Evolutionary conservation across 1,140 invertebrate genomes (phyloP).

Genomic region (Eupeodes corollae): DNA sequence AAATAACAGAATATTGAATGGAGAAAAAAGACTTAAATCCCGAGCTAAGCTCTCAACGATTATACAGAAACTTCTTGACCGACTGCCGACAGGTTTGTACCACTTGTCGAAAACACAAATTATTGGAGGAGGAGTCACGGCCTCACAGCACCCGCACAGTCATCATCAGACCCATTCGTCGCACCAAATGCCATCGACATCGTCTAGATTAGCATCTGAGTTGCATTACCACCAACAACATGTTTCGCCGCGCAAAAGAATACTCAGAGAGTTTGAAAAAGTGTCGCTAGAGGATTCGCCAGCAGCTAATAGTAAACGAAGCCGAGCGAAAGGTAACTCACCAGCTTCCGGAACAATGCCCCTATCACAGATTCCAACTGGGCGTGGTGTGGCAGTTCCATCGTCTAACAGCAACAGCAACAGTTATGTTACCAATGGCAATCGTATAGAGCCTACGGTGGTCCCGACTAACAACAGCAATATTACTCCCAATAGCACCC

Average conservation of each 20-base stretch:
- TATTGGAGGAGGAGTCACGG: slow-evolving; percentile 15
- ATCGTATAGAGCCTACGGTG: slow-evolving; percentile 3
- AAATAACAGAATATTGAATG: slow-evolving; percentile 1
- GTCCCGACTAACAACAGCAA: slow-evolving; percentile 5
- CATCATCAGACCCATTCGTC: neutral
- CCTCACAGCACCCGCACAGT: neutral
- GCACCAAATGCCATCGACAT: slow-evolving; percentile 1
- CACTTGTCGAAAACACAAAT: slow-evolving; percentile 25
- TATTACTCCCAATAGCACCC: slow-evolving; percentile 12
- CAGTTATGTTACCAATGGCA: slow-evolving; percentile 9
- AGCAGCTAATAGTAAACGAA: slow-evolving; percentile 35
- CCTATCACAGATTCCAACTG: slow-evolving; percentile 3
- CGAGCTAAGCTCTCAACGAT: slow-evolving; percentile 29
- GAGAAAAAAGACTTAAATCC: slow-evolving; percentile 18
- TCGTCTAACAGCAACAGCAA: slow-evolving; percentile 12
- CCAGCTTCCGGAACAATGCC: slow-evolving; percentile 10
- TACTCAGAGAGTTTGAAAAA: slow-evolving; percentile 58
- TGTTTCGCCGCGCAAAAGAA: slow-evolving; percentile 62
- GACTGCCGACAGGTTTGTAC: slow-evolving; percentile 24
- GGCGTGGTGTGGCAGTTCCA: no score
- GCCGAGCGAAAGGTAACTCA: slow-evolving; percentile 34
- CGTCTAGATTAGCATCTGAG: slow-evolving; percentile 15
- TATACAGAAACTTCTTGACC: slow-evolving; percentile 33
- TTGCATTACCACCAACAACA: slow-evolving; percentile 37
- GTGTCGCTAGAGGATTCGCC: slow-evolving; percentile 53